Evolutionary conservation across 2,113 vertebrate genomes (phyloP).

Genomic region (Pseudorhombus dupliciocellatus): DNA sequence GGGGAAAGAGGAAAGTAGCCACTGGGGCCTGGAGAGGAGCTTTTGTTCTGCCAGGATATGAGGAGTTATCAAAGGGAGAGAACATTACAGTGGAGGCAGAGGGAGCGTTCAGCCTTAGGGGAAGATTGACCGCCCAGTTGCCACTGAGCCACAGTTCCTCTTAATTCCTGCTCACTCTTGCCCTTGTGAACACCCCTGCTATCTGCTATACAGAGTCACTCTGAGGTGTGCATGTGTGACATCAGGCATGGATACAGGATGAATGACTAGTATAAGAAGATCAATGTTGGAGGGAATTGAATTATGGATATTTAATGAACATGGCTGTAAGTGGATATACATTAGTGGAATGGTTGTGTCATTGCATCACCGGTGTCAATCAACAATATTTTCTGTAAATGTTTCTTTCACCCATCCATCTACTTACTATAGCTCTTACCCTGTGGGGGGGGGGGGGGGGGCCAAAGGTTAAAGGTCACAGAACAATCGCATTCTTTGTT

Average conservation of each 20-base stretch:
- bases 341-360: too few relatives aligned
- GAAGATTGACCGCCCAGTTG: constrained; percentile 19
- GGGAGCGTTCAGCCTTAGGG: constrained; percentile 33
- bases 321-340: too few relatives aligned
- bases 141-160: constrained; percentile 17
- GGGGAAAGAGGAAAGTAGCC: constrained; percentile 47
- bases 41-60: constrained; percentile 58
- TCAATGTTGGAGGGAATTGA: too few relatives aligned
- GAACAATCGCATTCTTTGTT: not conserved
- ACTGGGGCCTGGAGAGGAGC: constrained; percentile 30
- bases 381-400: not conserved
- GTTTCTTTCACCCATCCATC: not conserved
- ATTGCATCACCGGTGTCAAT: too few relatives aligned
- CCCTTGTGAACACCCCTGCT: constrained; percentile 1
- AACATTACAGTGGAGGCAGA: constrained; percentile 15
- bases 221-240: not conserved
- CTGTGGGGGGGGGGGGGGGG: not conserved
- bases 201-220: constrained; percentile 13
- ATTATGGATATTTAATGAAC: too few relatives aligned
- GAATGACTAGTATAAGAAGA: not conserved
- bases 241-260: not conserved
- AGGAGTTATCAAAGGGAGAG: constrained; percentile 45
- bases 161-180: constrained; percentile 11
- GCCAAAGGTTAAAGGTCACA: not conserved
- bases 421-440: not conserved